Base-by-base conservation (phyloP, 2,888 invertebrate genomes). In the Tillus elongatus region DNA sequence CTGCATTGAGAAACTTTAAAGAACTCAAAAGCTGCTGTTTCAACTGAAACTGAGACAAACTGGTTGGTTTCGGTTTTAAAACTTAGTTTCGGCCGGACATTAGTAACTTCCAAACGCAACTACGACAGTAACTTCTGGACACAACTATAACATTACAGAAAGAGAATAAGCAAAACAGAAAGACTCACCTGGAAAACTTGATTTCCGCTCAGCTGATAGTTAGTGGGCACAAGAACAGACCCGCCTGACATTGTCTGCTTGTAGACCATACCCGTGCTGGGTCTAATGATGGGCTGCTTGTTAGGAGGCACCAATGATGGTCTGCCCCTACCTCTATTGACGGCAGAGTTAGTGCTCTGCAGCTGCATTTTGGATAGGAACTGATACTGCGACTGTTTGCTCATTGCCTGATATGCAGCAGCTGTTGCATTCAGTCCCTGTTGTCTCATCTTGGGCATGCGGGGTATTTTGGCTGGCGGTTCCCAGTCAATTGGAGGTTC, bases 401-500 rank as follows among this genome's bases (percentile, higher is more conserved):
- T 53, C 53, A 71, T 70, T 19, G 72, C 68, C 44, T 74, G 67
- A 44, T 61, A 62, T 33, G 67, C 69, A 2, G 70, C 62, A 47
- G 56, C 56, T 11, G 8, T n/a, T 27, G 30, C 9, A 29, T 29
- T 8, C 11, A 11, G n/a, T 9, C 30, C 11, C 8, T 56, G 55
- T 38, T 61, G 64, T 42, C 66, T 57, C 57, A 65, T 58, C 41
- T 65, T 58, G 36, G 65, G 64, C 54, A 82, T 73, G 68, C 84
- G 77, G 43, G 90, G 88, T 66, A 91, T 89, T 66, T 92, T 91
- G 3, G 91, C 91, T 1, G 92, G 92, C 1, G 90, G 90, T 57
- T 91, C 91, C 87, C 89, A 91, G 57, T 91, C 91, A 1, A 79
- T 67, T 0, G 91, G 87, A 3, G 92, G 91, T 48, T 84, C 80